These are phyloP conservation scores for Sanderia malayensis DNA, from an alignment of 30 jellyfish, hydroid and myxozoan genomes.

Conservation along the genomic window DNA sequence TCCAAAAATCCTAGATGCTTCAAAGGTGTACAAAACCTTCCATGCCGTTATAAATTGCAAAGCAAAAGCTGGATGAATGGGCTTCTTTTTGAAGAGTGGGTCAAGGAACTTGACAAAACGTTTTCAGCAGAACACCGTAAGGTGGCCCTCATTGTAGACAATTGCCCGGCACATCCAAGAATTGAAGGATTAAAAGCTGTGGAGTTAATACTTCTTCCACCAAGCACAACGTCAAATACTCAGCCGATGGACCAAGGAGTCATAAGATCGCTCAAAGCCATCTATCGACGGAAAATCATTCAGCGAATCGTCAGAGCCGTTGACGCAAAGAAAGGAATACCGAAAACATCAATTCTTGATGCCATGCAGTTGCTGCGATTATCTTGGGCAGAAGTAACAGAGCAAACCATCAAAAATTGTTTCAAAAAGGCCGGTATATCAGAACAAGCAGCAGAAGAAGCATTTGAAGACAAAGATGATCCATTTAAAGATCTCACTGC, in stretches of 20 bases:
- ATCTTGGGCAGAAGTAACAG: conserved; percentile 34
- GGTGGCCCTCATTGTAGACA: neutral
- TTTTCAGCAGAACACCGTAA: neutral
- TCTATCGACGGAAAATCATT: conserved; percentile 4
- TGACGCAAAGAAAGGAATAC: conserved; percentile 26
- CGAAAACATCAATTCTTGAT: conserved; percentile 30
- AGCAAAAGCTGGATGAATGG: conserved; percentile 8
- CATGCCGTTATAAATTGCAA: conserved; percentile 33
- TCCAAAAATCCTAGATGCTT: conserved; percentile 43
- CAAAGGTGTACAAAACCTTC: conserved; percentile 44
- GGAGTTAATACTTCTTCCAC: neutral
- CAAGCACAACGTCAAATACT: conserved; percentile 6
- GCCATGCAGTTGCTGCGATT: conserved; percentile 6
- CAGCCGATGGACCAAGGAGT: conserved; percentile 37
- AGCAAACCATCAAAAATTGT: conserved; percentile 28
- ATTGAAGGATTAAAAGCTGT: neutral
- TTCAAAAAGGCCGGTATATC: conserved; percentile 32
- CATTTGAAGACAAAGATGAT: neutral
- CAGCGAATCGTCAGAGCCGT: conserved; percentile 11
- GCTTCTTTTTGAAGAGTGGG: neutral
- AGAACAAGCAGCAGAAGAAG: conserved; percentile 15
- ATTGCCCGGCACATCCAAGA: conserved; percentile 14
- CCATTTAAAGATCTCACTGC: conserved; percentile 36
- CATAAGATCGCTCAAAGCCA: conserved; percentile 18
- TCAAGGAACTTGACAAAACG: neutral